Conservation (phyloP, 1,140 invertebrate genomes). For the Radopholus similis region DNA sequence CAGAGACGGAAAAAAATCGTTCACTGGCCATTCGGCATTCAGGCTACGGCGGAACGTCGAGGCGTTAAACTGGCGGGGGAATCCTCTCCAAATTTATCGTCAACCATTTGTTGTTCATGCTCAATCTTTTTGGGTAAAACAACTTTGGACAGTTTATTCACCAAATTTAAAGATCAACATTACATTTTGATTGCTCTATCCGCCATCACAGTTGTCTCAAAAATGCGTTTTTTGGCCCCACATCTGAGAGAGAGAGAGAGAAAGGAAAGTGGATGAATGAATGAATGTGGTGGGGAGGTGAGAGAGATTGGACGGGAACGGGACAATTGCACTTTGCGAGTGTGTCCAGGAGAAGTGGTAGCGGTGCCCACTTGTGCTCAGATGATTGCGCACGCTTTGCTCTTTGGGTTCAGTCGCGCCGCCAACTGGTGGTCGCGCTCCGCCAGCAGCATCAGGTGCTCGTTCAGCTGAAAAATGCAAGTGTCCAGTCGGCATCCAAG, state of each 20-base stretch:
- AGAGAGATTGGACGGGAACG: not conserved
- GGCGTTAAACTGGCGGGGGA: conserved; percentile 4
- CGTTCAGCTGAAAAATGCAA: conserved; percentile 43
- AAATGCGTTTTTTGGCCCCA: not conserved
- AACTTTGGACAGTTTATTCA: not conserved
- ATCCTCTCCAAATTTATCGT: not conserved
- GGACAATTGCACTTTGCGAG: not conserved
- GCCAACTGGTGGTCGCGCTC: conserved; percentile 23
- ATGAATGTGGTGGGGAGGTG: not conserved
- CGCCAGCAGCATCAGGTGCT: conserved; percentile 36
- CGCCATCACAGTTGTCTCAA: not conserved
- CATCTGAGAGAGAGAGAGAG: not conserved
- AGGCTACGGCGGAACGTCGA: conserved; percentile 41
- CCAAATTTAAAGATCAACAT: not conserved
- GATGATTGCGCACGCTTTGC: conserved; percentile 47
- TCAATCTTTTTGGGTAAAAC: not conserved
- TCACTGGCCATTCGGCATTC: conserved; percentile 24
- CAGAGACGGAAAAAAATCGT: not conserved
- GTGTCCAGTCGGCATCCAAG: not conserved
- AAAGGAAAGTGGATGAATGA: not conserved
- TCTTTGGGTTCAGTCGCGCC: conserved; percentile 40
- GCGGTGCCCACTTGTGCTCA: conserved; percentile 17
- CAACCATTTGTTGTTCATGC: not conserved
- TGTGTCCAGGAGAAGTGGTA: too few species aligned
- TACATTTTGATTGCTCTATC: not conserved